Base-by-base conservation (phyloP, 2,113 vertebrate genomes). In the Gopherus evgoodei region DNA sequence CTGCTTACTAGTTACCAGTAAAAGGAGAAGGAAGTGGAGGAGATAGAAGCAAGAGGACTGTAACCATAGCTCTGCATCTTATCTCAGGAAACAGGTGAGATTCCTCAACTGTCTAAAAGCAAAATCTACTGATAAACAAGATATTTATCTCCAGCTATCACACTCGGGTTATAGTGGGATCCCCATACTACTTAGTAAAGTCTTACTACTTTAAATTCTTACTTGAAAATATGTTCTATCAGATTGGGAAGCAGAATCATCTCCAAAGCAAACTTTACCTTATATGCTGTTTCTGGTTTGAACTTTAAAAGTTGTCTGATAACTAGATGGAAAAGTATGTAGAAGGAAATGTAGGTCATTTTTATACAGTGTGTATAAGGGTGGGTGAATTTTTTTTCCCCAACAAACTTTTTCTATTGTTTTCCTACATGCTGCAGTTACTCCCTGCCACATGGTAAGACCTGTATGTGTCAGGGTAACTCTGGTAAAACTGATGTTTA, bases 381-480 rank as follows among this genome's bases (percentile, higher is more conserved):
- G 21, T 76, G 35, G 7, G 57, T 13, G 25, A 24, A 24, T 29
- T 62, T 62, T 29, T 29, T 27, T 3, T 2, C 10, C 19, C 10
- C 22, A 75, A 25, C 16, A 9, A 17, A 69, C 35, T 19, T 75
- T 25, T 22, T 75, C n/a, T 75, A 8, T n/a, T 69, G 38, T 42
- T 88, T 19, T 57, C 16, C 4, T 57, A 92, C 11, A 56, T 62
- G 5, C 21, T 90, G 50, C 87, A 87, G 79, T 65, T 14, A 84
- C n/a, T 72, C 0, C 0, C 69, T 38, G 8, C 10, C 8, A 5
- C 47, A 16, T 27, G n/a, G 22, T 10, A 11, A 11, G 16, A 57
- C 56, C 22, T 27, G 5, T 19, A 53, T 53, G 17, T 19, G 17
- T 53, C 52, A 53, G 75, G 47, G 16, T 0, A 0, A 14, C 38